A percentile compares a stretch with the other conserved stretches of the same genome.
These are phyloP conservation scores for Malurus elegans DNA, from an alignment of 2,113 vertebrate species.

Conservation along the genomic window DNA sequence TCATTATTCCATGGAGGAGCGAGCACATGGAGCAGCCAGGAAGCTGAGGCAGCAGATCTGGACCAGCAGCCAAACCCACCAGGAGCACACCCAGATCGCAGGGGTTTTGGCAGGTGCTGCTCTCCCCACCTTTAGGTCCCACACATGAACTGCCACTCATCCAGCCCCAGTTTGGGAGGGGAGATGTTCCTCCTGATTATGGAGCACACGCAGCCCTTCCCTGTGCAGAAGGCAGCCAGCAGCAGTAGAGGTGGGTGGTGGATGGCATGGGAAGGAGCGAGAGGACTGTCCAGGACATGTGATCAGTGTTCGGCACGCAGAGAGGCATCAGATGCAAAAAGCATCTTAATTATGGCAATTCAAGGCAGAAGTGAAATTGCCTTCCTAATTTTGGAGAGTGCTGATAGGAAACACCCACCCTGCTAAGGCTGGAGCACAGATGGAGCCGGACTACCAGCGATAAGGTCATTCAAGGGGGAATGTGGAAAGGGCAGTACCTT, in stretches of 20 bases:
- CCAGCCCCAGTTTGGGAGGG: not conserved
- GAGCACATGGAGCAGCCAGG: rapidly evolving
- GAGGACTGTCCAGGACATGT: not conserved
- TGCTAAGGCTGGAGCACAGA: not conserved
- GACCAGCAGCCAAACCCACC: not conserved
- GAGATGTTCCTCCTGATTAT: not conserved
- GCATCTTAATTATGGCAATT: not conserved
- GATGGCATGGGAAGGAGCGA: not conserved
- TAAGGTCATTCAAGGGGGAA: not conserved
- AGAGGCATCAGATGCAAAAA: constrained; percentile 22
- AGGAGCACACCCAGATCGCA: not conserved
- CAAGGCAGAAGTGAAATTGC: constrained; percentile 8
- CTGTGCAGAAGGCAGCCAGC: not conserved
- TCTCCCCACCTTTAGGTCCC: not conserved
- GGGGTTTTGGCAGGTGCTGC: not conserved
- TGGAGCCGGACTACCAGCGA: rapidly evolving
- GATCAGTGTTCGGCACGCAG: rapidly evolving
- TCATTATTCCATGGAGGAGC: rapidly evolving
- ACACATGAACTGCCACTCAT: not conserved
- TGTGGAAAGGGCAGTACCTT: not conserved
- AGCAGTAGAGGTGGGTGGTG: not conserved
- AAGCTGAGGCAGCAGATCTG: not conserved
- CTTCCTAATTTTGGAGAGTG: not conserved
- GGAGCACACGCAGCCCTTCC: not conserved
- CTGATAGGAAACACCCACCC: not conserved